phyloP scores from a whole-genome alignment of 2,797 vertebrate species.

The Enoplosus armatus region DNA sequence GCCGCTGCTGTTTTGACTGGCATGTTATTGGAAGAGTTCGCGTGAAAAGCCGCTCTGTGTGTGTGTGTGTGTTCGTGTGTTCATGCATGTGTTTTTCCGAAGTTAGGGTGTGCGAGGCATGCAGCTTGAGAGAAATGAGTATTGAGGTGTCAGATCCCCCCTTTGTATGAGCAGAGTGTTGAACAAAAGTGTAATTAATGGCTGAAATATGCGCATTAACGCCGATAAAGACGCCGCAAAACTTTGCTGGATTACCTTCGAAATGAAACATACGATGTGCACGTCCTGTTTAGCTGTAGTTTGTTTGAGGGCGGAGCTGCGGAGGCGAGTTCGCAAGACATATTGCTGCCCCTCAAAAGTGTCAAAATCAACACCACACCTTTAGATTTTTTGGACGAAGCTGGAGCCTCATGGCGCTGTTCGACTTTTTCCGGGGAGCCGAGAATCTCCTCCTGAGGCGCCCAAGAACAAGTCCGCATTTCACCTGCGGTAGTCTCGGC shows the following conservation, averaged over 20 bases:
- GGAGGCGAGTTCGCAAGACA: not conserved
- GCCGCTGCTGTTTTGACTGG: conserved; percentile 58
- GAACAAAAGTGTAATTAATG: not conserved
- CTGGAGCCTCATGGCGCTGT: not conserved
- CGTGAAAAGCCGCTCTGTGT: conserved; percentile 24
- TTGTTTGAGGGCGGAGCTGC: not conserved
- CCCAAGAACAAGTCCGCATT: not conserved
- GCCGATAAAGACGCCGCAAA: conserved; percentile 9
- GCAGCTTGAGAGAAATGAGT: not conserved
- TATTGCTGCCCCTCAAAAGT: not conserved
- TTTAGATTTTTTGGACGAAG: conserved; percentile 6
- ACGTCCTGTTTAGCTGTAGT: not conserved
- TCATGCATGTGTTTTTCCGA: conserved; percentile 1
- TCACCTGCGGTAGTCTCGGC: not conserved
- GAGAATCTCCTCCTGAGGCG: not conserved
- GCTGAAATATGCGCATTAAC: not conserved
- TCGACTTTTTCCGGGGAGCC: not conserved
- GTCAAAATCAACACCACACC: not conserved
- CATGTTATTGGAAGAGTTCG: conserved; percentile 64
- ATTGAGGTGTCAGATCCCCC: conserved; percentile 21
- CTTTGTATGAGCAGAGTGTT: not conserved
- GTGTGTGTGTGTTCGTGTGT: conserved; percentile 7
- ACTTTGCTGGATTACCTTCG: not conserved
- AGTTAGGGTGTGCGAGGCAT: not conserved
- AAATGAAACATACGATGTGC: not conserved